Evolutionary conservation across 1,140 invertebrate species (phyloP).

Genomic region (Bombus balteatus): DNA sequence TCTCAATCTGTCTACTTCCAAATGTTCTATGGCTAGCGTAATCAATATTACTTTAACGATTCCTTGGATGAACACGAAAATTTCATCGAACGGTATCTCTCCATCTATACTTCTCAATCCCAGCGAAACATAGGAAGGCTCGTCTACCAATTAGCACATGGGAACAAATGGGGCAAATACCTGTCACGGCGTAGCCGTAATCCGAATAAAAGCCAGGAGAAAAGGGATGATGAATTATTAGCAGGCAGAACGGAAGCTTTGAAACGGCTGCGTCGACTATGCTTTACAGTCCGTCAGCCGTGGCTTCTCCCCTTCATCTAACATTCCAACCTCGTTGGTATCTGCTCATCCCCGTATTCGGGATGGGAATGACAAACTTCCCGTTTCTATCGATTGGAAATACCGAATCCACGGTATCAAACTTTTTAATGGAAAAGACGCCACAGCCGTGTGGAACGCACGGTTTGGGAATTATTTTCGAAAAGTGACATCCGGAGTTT

Average conservation of each 20-base stretch:
- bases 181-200: conserved; percentile 17
- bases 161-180: conserved; percentile 15
- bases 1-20: too few relatives aligned
- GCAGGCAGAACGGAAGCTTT: background rate
- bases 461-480: conserved; percentile 53
- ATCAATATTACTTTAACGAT: background rate
- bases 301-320: background rate
- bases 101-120: background rate
- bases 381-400: conserved; percentile 11
- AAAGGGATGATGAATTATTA: conserved; percentile 35
- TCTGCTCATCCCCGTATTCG: background rate
- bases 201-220: conserved; percentile 26
- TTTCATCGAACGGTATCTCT: background rate
- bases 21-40: background rate
- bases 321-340: background rate
- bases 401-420: conserved; percentile 54
- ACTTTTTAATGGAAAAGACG: conserved; percentile 67
- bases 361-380: conserved; percentile 43
- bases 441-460: background rate
- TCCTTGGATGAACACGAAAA: background rate
- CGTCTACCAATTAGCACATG: conserved; percentile 15
- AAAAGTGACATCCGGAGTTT: conserved; percentile 45
- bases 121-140: background rate
- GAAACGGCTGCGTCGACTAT: background rate
- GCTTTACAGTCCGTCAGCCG: conserved; percentile 10